Conservation (phyloP, 1,140 invertebrate genomes). For the Caenorhabditis inopinata region DNA sequence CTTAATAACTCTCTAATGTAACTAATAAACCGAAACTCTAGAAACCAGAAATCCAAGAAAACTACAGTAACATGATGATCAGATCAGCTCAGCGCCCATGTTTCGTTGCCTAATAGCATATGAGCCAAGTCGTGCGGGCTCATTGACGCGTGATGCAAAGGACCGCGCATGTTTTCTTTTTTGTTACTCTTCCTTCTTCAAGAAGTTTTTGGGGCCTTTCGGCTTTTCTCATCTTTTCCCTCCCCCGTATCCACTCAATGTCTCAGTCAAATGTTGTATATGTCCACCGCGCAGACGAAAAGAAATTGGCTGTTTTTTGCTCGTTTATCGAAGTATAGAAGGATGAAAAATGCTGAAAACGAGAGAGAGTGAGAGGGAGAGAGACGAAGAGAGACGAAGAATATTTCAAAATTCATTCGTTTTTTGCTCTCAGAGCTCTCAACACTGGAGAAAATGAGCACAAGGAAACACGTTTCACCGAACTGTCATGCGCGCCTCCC, state of each 20-base stretch:
- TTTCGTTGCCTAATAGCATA: constrained; percentile 7
- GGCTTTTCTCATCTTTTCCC: neutral
- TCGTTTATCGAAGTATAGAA: neutral
- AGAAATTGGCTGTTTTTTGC: neutral
- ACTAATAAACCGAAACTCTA: too few species aligned
- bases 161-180: neutral
- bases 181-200: neutral
- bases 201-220: constrained; percentile 19
- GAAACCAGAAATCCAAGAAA: too few species aligned
- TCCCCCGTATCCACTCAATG: neutral
- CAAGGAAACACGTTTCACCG: neutral
- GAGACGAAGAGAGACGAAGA: neutral
- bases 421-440: too few species aligned
- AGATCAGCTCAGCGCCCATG: too few species aligned
- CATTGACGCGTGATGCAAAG: constrained; percentile 11
- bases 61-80: too few species aligned
- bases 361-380: neutral
- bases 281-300: neutral
- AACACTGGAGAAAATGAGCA: neutral
- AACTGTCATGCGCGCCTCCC: too few species aligned
- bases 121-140: neutral
- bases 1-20: too few species aligned
- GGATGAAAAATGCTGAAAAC: neutral
- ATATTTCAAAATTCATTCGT: too few species aligned
- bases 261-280: neutral